Evolutionary conservation across 2,113 vertebrate species (phyloP).

Genomic region (Eonycteris spelaea): DNA sequence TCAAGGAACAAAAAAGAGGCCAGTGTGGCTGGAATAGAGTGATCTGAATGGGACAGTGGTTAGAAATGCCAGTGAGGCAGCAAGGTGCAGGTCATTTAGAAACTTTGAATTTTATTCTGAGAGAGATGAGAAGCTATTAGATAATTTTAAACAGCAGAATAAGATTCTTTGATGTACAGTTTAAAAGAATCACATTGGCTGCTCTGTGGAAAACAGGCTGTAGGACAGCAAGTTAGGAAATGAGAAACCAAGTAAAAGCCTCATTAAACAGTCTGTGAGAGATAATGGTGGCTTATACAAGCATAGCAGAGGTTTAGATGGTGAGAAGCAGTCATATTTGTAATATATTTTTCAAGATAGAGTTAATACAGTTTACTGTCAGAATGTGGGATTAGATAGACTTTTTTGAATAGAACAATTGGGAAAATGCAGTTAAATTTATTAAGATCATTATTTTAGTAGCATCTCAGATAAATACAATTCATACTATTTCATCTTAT

Average conservation of each 20-base stretch:
- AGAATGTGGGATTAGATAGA: neutral
- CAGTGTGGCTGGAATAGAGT: neutral
- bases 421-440: neutral
- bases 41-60: neutral
- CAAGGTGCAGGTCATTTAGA: neutral
- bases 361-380: neutral
- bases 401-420: neutral
- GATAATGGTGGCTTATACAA: neutral
- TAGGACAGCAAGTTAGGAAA: neutral
- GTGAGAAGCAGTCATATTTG: neutral
- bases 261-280: conserved; percentile 10
- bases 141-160: neutral
- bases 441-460: neutral
- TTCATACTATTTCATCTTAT: neutral
- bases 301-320: neutral
- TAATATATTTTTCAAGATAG: neutral
- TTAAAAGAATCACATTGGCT: neutral
- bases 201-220: neutral
- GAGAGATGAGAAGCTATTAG: neutral
- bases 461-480: neutral
- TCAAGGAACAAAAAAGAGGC: neutral
- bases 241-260: neutral
- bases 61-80: neutral
- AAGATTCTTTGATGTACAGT: neutral
- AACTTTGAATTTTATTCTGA: neutral